Percentiles rank a stretch among this genome's conserved stretches.
Conservation (phyloP, 2,113 vertebrate species). For the Octodon degus region DNA sequence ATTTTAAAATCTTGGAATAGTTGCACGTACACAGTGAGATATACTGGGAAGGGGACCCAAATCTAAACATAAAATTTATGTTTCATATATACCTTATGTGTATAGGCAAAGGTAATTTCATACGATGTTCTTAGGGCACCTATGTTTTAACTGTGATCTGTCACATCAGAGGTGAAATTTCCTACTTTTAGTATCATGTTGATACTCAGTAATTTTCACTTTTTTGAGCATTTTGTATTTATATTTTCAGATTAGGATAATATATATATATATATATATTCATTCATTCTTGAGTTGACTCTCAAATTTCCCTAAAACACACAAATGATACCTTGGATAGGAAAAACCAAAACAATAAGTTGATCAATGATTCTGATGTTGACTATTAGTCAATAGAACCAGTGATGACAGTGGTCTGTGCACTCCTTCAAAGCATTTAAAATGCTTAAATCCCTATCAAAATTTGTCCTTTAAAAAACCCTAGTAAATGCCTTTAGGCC, state of each 20-base stretch:
- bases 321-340: background rate
- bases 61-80: background rate
- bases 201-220: background rate
- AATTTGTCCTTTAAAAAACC: background rate
- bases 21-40: background rate
- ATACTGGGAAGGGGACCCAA: background rate
- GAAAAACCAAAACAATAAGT: conserved; percentile 47
- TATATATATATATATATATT: background rate
- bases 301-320: conserved; percentile 14
- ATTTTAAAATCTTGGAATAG: background rate
- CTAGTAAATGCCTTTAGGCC: background rate
- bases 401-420: background rate
- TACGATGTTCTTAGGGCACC: background rate
- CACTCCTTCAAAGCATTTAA: background rate
- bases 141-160: background rate
- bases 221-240: background rate
- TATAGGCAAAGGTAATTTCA: background rate
- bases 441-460: background rate
- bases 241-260: background rate
- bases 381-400: background rate
- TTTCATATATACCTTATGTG: background rate
- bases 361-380: background rate
- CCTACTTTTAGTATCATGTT: too few relatives aligned
- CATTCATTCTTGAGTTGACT: background rate
- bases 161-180: background rate